A percentile compares a stretch with the other conserved stretches of the same genome.
phyloP scores from a whole-genome alignment of 2,797 vertebrate species.

The Odontamblyopus lacepedii region DNA sequence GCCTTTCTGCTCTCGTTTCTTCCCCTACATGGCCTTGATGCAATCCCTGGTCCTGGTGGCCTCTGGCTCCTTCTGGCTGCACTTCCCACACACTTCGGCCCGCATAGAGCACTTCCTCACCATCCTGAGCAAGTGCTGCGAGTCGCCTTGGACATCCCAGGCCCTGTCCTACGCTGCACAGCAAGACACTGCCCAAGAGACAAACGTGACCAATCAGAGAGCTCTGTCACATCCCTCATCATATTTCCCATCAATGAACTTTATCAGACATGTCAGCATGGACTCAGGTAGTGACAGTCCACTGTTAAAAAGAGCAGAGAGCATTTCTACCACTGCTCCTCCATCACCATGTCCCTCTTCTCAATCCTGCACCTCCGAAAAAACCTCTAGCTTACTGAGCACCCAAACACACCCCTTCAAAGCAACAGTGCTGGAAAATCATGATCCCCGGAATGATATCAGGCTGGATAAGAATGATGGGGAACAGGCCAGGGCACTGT shows the following conservation, averaged over 20 bases:
- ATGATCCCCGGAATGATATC: conserved; percentile 49
- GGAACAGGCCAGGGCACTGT: conserved; percentile 82
- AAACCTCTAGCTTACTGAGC: conserved; percentile 44
- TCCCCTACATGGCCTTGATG: conserved; percentile 81
- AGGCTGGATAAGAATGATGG: conserved; percentile 80
- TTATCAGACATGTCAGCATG: conserved; percentile 44
- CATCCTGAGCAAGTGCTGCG: conserved; percentile 83
- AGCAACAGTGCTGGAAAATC: conserved; percentile 30
- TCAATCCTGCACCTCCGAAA: conserved; percentile 52
- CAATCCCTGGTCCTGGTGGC: conserved; percentile 80
- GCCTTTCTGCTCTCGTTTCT: conserved; percentile 81
- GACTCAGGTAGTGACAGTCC: conserved; percentile 71
- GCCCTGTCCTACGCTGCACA: conserved; percentile 78
- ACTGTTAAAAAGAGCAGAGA: conserved; percentile 53
- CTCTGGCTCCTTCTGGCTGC: conserved; percentile 85
- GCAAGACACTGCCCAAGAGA: conserved; percentile 63
- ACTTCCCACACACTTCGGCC: conserved; percentile 83
- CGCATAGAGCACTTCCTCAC: conserved; percentile 84
- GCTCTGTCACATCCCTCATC: conserved; percentile 10
- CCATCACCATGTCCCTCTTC: conserved; percentile 68
- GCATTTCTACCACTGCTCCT: conserved; percentile 25
- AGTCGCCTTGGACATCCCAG: conserved; percentile 85
- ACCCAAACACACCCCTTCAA: conserved; percentile 20
- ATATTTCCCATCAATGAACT: conserved; percentile 16
- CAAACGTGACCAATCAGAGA: conserved; percentile 20